Conservation (phyloP, 2,113 vertebrate species). For the Anoura caudifer region DNA sequence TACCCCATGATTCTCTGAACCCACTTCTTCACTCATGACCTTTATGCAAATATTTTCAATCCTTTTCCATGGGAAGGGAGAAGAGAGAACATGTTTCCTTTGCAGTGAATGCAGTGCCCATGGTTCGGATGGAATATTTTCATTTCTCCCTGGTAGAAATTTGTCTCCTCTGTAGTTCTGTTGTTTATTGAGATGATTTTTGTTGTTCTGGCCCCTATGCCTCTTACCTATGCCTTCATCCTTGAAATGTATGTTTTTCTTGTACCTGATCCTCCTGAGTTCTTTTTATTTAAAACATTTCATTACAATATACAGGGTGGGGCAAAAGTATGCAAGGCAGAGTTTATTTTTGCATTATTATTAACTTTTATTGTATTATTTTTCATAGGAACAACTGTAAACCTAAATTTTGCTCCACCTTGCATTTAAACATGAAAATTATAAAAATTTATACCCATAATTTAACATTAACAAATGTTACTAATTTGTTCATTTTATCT, state of each 20-base stretch:
- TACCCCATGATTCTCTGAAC: neutral
- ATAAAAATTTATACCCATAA: neutral
- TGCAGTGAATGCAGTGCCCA: neutral
- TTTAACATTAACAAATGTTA: neutral
- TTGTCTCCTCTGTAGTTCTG: neutral
- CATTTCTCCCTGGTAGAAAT: neutral
- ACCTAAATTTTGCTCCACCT: neutral
- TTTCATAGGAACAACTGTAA: neutral
- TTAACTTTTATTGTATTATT: neutral
- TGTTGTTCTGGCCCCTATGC: neutral
- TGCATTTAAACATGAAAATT: neutral
- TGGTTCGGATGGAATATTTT: neutral
- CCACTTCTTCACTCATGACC: neutral
- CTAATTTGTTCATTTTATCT: neutral
- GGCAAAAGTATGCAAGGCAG: neutral
- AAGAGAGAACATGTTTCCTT: neutral
- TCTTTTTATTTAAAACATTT: neutral
- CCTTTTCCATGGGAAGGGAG: neutral
- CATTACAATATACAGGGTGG: neutral
- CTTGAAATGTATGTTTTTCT: neutral
- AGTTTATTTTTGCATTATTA: neutral
- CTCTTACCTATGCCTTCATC: neutral
- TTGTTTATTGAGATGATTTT: neutral
- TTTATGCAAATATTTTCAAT: neutral
- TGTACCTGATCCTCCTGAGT: neutral